Conservation (phyloP, 2,888 invertebrate species). For the Baccha elongata region DNA sequence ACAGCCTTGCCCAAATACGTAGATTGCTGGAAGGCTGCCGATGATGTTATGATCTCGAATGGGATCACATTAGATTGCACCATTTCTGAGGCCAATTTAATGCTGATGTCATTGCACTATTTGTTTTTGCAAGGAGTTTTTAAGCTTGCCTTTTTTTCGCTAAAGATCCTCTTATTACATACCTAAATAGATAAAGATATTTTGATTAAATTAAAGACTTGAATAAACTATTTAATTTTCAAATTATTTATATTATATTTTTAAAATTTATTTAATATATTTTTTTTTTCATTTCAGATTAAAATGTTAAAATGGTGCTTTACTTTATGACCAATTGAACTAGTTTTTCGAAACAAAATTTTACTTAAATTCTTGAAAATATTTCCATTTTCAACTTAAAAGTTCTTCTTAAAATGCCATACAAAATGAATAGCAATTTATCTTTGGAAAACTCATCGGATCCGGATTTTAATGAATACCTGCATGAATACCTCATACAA, state of each 20-base stretch:
- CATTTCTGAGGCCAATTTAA: too few species aligned
- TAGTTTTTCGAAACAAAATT: neutral
- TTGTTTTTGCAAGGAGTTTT: too few species aligned
- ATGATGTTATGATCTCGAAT: too few species aligned
- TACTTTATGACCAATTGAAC: constrained; percentile 13
- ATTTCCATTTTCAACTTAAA: constrained; percentile 4
- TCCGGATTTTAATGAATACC: constrained; percentile 81
- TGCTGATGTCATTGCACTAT: too few species aligned
- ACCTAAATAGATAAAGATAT: too few species aligned
- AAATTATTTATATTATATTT: neutral
- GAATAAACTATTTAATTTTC: too few species aligned
- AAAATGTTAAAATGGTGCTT: constrained; percentile 45
- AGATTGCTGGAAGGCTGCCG: too few species aligned
- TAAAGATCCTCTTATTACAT: too few species aligned
- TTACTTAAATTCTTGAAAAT: neutral
- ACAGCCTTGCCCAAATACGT: too few species aligned
- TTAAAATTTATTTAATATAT: neutral
- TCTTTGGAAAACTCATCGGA: constrained; percentile 80
- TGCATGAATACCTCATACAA: constrained; percentile 80
- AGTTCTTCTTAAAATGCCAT: constrained; percentile 68
- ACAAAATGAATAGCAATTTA: constrained; percentile 78
- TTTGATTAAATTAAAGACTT: too few species aligned
- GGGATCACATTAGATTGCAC: too few species aligned
- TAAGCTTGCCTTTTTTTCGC: too few species aligned
- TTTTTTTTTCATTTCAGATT: constrained; percentile 30